phyloP scores from a whole-genome alignment of 1,140 invertebrate genomes.

The Hyles vespertilio region DNA sequence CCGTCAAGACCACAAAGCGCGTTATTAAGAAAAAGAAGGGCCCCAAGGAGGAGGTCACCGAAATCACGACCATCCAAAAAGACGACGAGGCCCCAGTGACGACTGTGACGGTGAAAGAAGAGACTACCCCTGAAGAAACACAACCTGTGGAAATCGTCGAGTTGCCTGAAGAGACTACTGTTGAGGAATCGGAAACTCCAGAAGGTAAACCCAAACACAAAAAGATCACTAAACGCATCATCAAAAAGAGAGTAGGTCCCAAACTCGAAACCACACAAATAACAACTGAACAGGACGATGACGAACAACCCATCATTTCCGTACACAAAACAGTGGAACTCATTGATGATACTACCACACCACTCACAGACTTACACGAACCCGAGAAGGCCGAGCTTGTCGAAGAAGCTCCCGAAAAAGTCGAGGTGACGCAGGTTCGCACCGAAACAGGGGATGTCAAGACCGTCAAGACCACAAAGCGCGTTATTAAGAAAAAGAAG shows the following conservation, averaged over 20 bases:
- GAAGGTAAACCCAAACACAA: slow-evolving; percentile 34
- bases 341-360: slow-evolving; percentile 18
- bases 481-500: slow-evolving; percentile 54
- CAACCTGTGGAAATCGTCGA: slow-evolving; percentile 15
- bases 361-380: not conserved
- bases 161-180: slow-evolving; percentile 24
- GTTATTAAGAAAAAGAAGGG: slow-evolving; percentile 25
- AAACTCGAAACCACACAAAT: slow-evolving; percentile 36
- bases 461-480: slow-evolving; percentile 12
- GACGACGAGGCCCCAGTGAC: slow-evolving; percentile 34
- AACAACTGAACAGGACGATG: slow-evolving; percentile 19
- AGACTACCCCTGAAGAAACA: slow-evolving; percentile 9
- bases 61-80: slow-evolving; percentile 27
- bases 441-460: slow-evolving; percentile 23
- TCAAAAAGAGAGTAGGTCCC: slow-evolving; percentile 36
- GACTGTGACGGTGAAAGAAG: slow-evolving; percentile 13
- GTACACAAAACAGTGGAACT: slow-evolving; percentile 38
- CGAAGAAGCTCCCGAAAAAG: slow-evolving; percentile 1
- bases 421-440: slow-evolving; percentile 28
- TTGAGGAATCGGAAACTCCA: slow-evolving; percentile 17
- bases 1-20: slow-evolving; percentile 8
- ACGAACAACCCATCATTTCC: slow-evolving; percentile 30
- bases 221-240: slow-evolving; percentile 34
- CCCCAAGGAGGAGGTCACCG: slow-evolving; percentile 30
- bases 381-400: slow-evolving; percentile 1